Conservation (phyloP, 2,113 vertebrate genomes). For the Gobiocypris rarus region DNA sequence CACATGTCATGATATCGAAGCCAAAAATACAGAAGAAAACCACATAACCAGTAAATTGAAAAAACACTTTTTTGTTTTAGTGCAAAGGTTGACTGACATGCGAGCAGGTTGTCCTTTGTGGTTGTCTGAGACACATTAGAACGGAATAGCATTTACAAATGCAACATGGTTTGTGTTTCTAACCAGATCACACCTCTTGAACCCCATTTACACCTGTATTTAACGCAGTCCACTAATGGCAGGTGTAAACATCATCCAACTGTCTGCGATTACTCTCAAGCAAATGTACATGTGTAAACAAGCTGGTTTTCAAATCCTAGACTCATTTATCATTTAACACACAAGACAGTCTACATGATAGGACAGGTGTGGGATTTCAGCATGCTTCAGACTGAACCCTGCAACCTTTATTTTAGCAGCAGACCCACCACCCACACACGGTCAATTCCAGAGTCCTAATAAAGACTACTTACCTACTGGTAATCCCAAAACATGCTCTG, state of each 20-base stretch:
- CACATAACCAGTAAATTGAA: neutral
- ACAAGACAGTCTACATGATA: neutral
- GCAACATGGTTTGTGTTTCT: neutral
- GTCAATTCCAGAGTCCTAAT: neutral
- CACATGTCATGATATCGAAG: neutral
- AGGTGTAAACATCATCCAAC: neutral
- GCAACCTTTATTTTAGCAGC: neutral
- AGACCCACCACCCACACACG: neutral
- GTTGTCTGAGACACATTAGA: neutral
- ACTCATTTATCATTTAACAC: conserved; percentile 1
- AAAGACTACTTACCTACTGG: conserved; percentile 71
- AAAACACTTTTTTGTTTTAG: neutral
- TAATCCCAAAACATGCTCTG: conserved; percentile 73
- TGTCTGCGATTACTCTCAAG: neutral
- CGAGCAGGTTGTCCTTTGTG: neutral
- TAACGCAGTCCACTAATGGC: neutral
- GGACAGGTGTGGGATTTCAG: conserved; percentile 11
- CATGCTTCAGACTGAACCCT: neutral
- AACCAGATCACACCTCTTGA: neutral
- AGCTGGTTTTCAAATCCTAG: neutral
- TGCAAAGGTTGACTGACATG: neutral
- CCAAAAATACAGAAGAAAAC: neutral
- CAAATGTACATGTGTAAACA: conserved; percentile 2
- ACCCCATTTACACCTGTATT: neutral
- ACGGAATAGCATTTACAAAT: neutral